Conservation (phyloP, 2,797 vertebrate genomes). For the Artibeus jamaicensis region DNA sequence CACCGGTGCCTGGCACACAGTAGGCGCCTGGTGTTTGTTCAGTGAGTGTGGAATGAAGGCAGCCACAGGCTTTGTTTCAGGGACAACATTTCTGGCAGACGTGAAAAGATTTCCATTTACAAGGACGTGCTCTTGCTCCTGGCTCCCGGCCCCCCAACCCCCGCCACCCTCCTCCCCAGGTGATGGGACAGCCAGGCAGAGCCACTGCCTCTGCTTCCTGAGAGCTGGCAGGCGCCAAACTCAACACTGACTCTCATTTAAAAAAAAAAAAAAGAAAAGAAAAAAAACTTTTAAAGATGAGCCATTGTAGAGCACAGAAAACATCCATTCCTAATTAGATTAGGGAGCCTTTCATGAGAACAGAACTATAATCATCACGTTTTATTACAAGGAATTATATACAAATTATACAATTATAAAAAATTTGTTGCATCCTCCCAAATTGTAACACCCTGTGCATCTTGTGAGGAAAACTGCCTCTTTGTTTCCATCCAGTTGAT, state of each 20-base stretch:
- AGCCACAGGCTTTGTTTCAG: neutral
- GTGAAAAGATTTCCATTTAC: neutral
- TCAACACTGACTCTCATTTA: neutral
- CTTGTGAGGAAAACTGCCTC: constrained; percentile 33
- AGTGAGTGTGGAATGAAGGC: neutral
- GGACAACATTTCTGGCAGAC: neutral
- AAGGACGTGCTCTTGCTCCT: neutral
- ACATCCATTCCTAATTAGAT: constrained; percentile 63
- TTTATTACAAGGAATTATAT: constrained; percentile 67
- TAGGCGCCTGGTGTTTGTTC: neutral
- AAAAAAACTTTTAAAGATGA: constrained; percentile 36
- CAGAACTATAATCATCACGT: constrained; percentile 58
- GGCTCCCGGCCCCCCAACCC: no score
- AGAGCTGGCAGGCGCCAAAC: neutral
- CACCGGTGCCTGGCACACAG: neutral
- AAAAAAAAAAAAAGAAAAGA: neutral
- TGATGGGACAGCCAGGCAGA: neutral
- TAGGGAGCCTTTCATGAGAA: constrained; percentile 62
- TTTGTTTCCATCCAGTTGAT: neutral
- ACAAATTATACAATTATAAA: constrained; percentile 70
- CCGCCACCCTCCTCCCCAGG: neutral
- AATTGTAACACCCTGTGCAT: neutral
- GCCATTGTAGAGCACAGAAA: constrained; percentile 17
- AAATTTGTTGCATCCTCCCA: constrained; percentile 27
- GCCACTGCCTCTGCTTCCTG: neutral